Percentiles rank a stretch among this genome's conserved stretches.
These are phyloP conservation scores for Andrena camellia DNA, from an alignment of 2,888 invertebrate genomes.

Conservation along the genomic window DNA sequence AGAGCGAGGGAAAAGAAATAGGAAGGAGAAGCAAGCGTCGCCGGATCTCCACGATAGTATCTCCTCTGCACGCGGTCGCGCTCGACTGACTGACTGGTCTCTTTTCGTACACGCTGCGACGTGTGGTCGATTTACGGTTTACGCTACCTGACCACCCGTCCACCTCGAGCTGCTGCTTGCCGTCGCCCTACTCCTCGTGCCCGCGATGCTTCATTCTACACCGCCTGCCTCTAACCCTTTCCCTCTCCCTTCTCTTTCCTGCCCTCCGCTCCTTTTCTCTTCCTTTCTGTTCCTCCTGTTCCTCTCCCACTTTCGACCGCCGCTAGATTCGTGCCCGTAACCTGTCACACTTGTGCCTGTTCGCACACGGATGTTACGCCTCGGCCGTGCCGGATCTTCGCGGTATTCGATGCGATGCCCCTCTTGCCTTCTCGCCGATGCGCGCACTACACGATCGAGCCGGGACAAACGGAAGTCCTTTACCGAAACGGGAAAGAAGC, in stretches of 20 bases:
- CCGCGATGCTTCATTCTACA: constrained; percentile 53
- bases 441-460: not conserved
- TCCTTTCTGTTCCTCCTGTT: constrained; percentile 28
- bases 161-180: constrained; percentile 18
- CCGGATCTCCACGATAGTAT: constrained; percentile 29
- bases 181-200: constrained; percentile 49
- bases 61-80: constrained; percentile 63
- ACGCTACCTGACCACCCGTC: constrained; percentile 53
- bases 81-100: constrained; percentile 54
- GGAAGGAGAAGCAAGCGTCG: constrained; percentile 46
- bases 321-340: constrained; percentile 27
- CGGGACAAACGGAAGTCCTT: not conserved
- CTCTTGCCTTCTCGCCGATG: not conserved
- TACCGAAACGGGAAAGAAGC: constrained; percentile 14
- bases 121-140: constrained; percentile 60
- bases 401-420: not conserved
- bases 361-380: constrained; percentile 50
- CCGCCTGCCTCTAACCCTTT: constrained; percentile 16
- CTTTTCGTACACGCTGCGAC: constrained; percentile 37
- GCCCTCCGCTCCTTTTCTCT: constrained; percentile 21
- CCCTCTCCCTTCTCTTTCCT: constrained; percentile 28
- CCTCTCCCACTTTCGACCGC: constrained; percentile 28
- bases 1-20: constrained; percentile 28
- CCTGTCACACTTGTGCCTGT: constrained; percentile 49
- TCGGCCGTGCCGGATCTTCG: constrained; percentile 16